Base-by-base conservation (phyloP, 2,888 invertebrate species). In the Oxyteleia sp. region DNA sequence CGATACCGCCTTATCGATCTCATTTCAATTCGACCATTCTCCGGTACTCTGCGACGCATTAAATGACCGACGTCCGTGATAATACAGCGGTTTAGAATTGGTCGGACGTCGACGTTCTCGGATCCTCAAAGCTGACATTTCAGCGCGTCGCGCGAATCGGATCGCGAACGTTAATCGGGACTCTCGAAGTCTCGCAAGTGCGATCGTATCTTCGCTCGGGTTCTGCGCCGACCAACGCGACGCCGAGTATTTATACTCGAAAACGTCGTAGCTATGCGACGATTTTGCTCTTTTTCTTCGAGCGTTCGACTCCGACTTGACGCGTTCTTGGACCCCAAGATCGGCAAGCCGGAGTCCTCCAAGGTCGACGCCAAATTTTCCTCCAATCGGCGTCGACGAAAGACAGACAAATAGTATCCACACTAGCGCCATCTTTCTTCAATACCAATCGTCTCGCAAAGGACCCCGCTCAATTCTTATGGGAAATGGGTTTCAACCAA, bases 81-180 rank as follows among this genome's bases (percentile, higher is more conserved):
- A 66, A 59, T 45, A 38, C 53, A 18, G 38, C 66, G 55, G 63
- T 63, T 51, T 16, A 23, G 53, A 55, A 43, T 69, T 45, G 61
- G 68, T 59, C 61, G 26, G 41, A 68, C 26, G 61, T 74, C 82
- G 74, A 66, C 53, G 35, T 35, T 53, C 49, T 38, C 20, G 66
- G 55, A 18, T 74, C 45, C 43, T 78, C 72, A 71, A 69, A 66
- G 74, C 68, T 74, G 74, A 74, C 47, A 13, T 69, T 71, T 79
- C 47, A 71, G 16, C 63, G 51, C 69, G 57, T 47, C 23, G 53
- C 38, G 38, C 32, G 55, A 79, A 79, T 79, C 71, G 47, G 71
- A 71, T 79, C 64, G 66, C 41, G n/a, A 55, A 15, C 47, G 57
- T 47, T 69, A 71, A 63, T 71, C 78, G 78, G 53, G 45, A 53